phyloP scores from a whole-genome alignment of 2,888 invertebrate species.

The Esperia sulphurella region DNA sequence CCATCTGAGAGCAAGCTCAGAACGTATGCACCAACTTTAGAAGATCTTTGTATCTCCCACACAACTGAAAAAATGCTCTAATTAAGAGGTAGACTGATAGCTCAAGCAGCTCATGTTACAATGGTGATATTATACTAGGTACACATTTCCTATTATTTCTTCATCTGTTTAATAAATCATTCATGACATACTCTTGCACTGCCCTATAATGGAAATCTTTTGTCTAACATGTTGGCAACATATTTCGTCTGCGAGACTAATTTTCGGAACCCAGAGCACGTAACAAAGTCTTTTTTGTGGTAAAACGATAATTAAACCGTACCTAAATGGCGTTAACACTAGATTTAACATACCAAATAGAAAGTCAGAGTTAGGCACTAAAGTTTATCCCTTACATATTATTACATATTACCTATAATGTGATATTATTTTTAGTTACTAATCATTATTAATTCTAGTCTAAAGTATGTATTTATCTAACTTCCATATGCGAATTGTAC shows the following conservation, averaged over 20 bases:
- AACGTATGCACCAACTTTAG: slow-evolving; percentile 20
- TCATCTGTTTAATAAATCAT: slow-evolving; percentile 31
- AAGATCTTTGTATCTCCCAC: slow-evolving; percentile 19
- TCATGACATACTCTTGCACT: slow-evolving; percentile 13
- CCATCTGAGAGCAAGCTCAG: slow-evolving; percentile 34
- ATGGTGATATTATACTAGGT: slow-evolving; percentile 20
- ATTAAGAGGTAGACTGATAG: neutral
- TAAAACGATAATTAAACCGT: neutral
- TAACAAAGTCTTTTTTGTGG: neutral
- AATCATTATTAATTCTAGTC: too few relatives aligned
- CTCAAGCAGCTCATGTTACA: slow-evolving; percentile 22
- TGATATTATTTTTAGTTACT: too few relatives aligned
- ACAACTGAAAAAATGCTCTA: slow-evolving; percentile 6
- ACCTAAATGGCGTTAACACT: too few relatives aligned
- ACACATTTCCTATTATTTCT: slow-evolving; percentile 24
- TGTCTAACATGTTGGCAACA: slow-evolving; percentile 3
- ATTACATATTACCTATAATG: too few relatives aligned
- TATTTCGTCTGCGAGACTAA: neutral
- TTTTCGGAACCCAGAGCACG: neutral
- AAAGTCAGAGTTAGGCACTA: too few relatives aligned
- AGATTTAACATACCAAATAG: too few relatives aligned
- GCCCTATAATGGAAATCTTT: slow-evolving; percentile 4
- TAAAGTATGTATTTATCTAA: too few relatives aligned
- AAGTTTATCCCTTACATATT: too few relatives aligned
- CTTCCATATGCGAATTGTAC: too few relatives aligned